Conservation (phyloP, 37 sponge, comb jelly and placozoan species). For the Haliclona indistincta region DNA sequence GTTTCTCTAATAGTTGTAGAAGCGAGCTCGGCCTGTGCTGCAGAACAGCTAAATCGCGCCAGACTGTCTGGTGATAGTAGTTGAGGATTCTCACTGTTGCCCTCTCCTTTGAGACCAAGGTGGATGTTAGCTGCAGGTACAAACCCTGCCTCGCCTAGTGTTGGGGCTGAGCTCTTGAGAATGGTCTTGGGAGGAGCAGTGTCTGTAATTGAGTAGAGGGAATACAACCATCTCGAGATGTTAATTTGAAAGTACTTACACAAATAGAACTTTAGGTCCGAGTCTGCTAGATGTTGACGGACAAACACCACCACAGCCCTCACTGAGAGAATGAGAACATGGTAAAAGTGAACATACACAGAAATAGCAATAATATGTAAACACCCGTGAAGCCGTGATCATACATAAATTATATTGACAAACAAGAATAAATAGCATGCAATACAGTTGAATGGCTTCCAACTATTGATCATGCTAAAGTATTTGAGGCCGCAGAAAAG, state of each 20-base stretch:
- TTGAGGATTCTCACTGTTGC: not conserved
- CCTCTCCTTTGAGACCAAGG: constrained; percentile 29
- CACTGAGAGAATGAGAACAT: no score
- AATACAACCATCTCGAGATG: not conserved
- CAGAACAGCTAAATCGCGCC: not conserved
- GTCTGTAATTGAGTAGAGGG: constrained; percentile 7
- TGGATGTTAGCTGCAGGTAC: constrained; percentile 60
- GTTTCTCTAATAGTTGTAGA: no score
- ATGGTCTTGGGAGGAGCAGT: constrained; percentile 73
- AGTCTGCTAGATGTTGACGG: constrained; percentile 53
- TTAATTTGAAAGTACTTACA: no score
- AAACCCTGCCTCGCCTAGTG: constrained; percentile 63
- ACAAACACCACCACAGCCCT: constrained; percentile 54
- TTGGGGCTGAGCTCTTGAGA: constrained; percentile 31
- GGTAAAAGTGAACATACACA: no score
- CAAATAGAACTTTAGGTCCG: constrained; percentile 53
- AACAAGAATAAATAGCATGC: no score
- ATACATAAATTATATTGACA: no score
- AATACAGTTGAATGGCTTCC: no score
- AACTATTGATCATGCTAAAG: no score
- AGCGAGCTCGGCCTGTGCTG: not conserved
- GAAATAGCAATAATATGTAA: no score
- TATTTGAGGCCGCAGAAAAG: no score
- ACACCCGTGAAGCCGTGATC: no score
- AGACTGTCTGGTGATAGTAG: not conserved